Base-by-base conservation (phyloP, 2,113 vertebrate species). In the Grus americana region DNA sequence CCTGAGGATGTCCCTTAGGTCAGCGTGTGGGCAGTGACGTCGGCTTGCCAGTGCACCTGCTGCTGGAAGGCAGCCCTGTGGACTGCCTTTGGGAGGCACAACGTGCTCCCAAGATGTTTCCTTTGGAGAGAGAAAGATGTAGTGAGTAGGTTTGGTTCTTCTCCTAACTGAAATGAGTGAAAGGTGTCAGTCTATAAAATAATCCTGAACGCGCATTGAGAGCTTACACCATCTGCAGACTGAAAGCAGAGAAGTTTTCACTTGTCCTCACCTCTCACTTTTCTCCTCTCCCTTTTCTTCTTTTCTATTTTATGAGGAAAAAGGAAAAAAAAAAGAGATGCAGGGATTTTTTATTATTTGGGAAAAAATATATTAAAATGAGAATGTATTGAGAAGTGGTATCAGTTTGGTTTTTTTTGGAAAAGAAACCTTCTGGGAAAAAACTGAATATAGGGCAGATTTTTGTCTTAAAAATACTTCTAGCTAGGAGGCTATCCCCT, bases 101-200 rank as follows among this genome's bases (percentile, higher is more conserved):
- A 44, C 10, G 6, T 0, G 7, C 40, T 90, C 74, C 74, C 1
- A 2, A 32, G 36, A 2, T 29, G 5, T 59, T 79, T 79, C 0
- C 0, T 79, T 68, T 47, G 40, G 52, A 86, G 50, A 65, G 10
- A 32, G 65, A 72, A 47, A 52, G 71, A 65, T 2, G 2, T 11
- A 44, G 30, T 16, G 38, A 15, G 32, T 38, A 34, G 12, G 10
- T 68, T 49, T 74, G 12, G 18, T 78, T 86, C 42, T 81, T 84
- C 78, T 71, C 21, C 47, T 29, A 19, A 21, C 11, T 46, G 42
- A 76, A 58, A 19, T 58, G 40, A 78, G 15, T 38, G 16, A 36
- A 85, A 72, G 11, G 24, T 50, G 20, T 40, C 21, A 22, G 29
- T 55, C 46, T 72, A 5, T 47, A 90, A 72, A 72, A 36, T 79